phyloP scores from a whole-genome alignment of 2,888 invertebrate genomes.

The Ctenicera cuprea region DNA sequence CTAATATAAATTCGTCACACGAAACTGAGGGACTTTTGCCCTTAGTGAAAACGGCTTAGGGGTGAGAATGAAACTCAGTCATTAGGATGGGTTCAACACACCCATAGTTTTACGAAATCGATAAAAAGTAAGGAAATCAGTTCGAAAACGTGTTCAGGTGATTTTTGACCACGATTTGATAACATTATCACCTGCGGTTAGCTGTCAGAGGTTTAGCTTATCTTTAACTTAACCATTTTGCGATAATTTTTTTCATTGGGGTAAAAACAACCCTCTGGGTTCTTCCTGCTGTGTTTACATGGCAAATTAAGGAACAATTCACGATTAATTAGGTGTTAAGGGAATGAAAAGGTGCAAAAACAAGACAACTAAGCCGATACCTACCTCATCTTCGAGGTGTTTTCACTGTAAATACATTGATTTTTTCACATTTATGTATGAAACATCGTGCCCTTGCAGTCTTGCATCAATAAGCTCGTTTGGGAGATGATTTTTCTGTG shows the following conservation, averaged over 20 bases:
- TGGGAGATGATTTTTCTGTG: slow-evolving; percentile 25
- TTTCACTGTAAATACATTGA: slow-evolving; percentile 62
- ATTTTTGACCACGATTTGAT: slow-evolving; percentile 14
- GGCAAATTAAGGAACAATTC: not conserved
- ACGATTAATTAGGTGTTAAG: not conserved
- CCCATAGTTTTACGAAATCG: slow-evolving; percentile 68
- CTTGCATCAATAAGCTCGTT: slow-evolving; percentile 30
- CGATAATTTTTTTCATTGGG: not conserved
- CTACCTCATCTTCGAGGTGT: slow-evolving; percentile 64
- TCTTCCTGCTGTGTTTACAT: not conserved
- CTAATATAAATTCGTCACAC: slow-evolving; percentile 44
- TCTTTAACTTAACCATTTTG: not conserved
- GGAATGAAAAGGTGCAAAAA: slow-evolving; percentile 1
- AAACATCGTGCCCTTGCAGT: slow-evolving; percentile 58
- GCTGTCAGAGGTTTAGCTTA: not conserved
- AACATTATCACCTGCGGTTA: slow-evolving; percentile 32
- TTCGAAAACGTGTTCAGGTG: slow-evolving; percentile 14
- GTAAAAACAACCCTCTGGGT: not conserved
- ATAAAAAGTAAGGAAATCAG: slow-evolving; percentile 64
- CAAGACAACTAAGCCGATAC: slow-evolving; percentile 46
- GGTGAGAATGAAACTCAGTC: slow-evolving; percentile 55
- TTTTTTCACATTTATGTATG: slow-evolving; percentile 59
- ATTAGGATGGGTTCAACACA: slow-evolving; percentile 68
- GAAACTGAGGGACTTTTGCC: slow-evolving; percentile 58
- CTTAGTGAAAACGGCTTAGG: slow-evolving; percentile 60